Conservation (phyloP, 2,888 invertebrate species). For the Caenorhabditis sp. region DNA sequence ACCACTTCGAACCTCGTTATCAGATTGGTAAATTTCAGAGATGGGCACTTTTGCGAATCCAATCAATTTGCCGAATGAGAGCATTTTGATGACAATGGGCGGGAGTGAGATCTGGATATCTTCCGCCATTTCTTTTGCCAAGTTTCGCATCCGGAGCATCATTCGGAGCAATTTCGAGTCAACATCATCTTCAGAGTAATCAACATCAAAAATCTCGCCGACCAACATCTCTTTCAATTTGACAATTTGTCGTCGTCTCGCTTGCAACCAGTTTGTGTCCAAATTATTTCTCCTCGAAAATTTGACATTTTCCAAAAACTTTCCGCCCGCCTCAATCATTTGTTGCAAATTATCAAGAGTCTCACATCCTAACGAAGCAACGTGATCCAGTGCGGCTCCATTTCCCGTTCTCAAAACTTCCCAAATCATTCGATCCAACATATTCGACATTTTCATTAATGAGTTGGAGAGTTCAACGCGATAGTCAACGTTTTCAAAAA, state of each 20-base stretch:
- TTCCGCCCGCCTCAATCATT: slow-evolving; percentile 17
- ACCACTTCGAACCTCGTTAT: slow-evolving; percentile 37
- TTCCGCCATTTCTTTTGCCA: slow-evolving; percentile 23
- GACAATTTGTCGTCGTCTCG: slow-evolving; percentile 13
- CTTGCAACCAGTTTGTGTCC: slow-evolving; percentile 11
- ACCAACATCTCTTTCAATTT: slow-evolving; percentile 24
- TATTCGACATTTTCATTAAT: slow-evolving; percentile 37
- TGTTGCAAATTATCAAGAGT: slow-evolving; percentile 34
- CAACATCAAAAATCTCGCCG: slow-evolving; percentile 10
- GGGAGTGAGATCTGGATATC: slow-evolving; percentile 52
- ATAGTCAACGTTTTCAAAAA: slow-evolving; percentile 56
- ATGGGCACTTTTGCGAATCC: slow-evolving; percentile 60
- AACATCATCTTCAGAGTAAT: slow-evolving; percentile 32
- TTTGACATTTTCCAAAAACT: slow-evolving; percentile 7
- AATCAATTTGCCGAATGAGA: slow-evolving; percentile 55
- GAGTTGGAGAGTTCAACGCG: slow-evolving; percentile 58
- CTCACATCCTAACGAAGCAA: slow-evolving; percentile 38
- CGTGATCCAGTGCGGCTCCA: slow-evolving; percentile 28
- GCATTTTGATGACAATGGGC: slow-evolving; percentile 59
- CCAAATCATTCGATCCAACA: slow-evolving; percentile 32
- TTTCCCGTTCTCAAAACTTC: slow-evolving; percentile 23
- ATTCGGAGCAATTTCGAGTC: slow-evolving; percentile 24
- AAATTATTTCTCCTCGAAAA: slow-evolving; percentile 9
- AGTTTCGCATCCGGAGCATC: slow-evolving; percentile 16
- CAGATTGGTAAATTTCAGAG: slow-evolving; percentile 47